Percentiles rank a stretch among this genome's conserved stretches.
Evolutionary conservation across 2,888 invertebrate species (phyloP).

Genomic region (Steinernema scapterisci): DNA sequence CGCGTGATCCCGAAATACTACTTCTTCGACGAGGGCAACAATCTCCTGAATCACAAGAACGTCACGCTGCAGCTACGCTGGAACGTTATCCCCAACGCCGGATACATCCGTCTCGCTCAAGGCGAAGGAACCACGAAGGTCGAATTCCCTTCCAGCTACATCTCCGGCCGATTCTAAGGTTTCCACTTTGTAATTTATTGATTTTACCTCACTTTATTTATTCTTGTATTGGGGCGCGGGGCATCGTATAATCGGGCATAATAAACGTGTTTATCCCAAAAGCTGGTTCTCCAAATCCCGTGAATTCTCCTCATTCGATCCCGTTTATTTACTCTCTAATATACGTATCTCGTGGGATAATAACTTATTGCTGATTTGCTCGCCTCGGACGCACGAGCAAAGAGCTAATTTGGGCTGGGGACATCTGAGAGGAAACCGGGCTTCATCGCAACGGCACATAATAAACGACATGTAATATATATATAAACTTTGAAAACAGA

Average conservation of each 20-base stretch:
- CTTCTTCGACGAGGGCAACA: constrained; percentile 99
- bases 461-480: no score
- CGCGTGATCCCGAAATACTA: constrained; percentile 83
- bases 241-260: no score
- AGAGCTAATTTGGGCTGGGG: no score
- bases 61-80: constrained; percentile 87
- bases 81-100: constrained; percentile 97
- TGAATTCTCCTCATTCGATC: no score
- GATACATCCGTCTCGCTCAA: constrained; percentile 82
- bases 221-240: no score
- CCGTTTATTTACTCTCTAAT: no score
- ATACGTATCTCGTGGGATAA: not conserved
- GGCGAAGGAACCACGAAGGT: constrained; percentile 84
- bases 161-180: constrained; percentile 70
- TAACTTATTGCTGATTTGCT: not conserved
- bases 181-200: not conserved
- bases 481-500: no score
- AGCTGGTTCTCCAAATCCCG: no score
- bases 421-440: no score
- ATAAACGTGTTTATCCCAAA: no score
- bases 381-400: not conserved
- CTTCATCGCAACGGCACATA: no score
- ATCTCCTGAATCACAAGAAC: constrained; percentile 90
- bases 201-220: not conserved
- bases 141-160: constrained; percentile 87